Base-by-base conservation (phyloP, 2,113 vertebrate genomes). In the Nycticebus coucang region DNA sequence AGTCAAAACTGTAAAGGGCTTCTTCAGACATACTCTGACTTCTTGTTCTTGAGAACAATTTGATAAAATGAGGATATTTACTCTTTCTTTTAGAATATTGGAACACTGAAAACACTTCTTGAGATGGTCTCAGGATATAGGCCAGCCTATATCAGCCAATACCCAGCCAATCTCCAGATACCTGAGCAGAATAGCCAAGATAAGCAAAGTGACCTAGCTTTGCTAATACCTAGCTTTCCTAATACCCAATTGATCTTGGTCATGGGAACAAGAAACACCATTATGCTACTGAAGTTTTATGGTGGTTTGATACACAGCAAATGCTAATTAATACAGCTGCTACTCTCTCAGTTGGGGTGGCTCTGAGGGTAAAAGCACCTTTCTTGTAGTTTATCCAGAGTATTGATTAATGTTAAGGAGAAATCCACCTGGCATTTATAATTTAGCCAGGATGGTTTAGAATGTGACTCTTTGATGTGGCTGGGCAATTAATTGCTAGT, bases 31-130 rank as follows among this genome's bases (percentile, higher is more conserved):
- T 5, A 17, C 4, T n/a, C 26, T 75, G n/a, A 72, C n/a, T 69
- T 78, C 22, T 19, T 78, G 50, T 35, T 62, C 60, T 93, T 68
- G 12, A 72, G 50, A 33, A 79, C 30, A 33, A 24, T 53, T 83
- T 55, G 35, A 91, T 80, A 50, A 87, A 93, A 53, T n/a, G 21
- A 87, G n/a, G 33, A 74, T 24, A 53, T 68, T 95, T 80, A 37
- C 17, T 37, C 33, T 74, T 79, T 84, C 50, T 10, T 53, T 72
- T 57, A 79, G 72, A 59, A 68, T 69, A 50, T 4, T 59, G 37
- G 50, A 59, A 77, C 33, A 17, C 35, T 14, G 87, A 62, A 87
- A 81, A 24, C 62, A 62, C 68, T 30, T 21, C n/a, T 30, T 71
- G 71, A 69, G 21, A 60, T 57, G 90, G n/a, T 41, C 24, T 82